Conservation (phyloP, 2,888 invertebrate genomes). For the Apotomis betuletana region DNA sequence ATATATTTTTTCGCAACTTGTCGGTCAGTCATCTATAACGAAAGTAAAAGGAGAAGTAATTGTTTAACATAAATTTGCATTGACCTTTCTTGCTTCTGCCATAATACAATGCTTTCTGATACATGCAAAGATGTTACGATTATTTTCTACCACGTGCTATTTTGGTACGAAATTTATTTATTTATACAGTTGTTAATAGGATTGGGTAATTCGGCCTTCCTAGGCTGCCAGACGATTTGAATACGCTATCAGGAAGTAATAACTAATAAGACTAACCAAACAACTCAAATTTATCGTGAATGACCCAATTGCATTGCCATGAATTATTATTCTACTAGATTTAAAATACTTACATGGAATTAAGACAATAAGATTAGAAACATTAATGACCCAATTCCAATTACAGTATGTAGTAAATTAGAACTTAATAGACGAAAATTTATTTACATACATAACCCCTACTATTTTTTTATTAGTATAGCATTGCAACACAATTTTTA, state of each 20-base stretch:
- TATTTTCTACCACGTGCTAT: constrained; percentile 13
- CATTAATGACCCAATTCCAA: too few relatives aligned
- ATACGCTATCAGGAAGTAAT: constrained; percentile 12
- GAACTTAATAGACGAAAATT: too few relatives aligned
- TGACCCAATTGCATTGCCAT: neutral
- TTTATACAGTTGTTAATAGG: neutral
- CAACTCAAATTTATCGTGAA: neutral
- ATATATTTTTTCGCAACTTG: neutral
- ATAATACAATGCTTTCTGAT: constrained; percentile 8
- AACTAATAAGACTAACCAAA: constrained; percentile 11
- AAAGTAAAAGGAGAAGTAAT: constrained; percentile 33
- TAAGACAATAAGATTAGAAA: too few relatives aligned
- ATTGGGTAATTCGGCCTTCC: constrained; percentile 20
- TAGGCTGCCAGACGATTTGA: constrained; percentile 4
- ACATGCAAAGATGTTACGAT: constrained; percentile 12
- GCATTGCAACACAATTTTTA: too few relatives aligned
- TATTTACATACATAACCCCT: too few relatives aligned
- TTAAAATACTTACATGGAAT: too few relatives aligned
- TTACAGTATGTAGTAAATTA: too few relatives aligned
- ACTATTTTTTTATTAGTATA: too few relatives aligned
- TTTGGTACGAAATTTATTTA: neutral
- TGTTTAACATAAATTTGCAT: constrained; percentile 29
- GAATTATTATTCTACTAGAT: neutral
- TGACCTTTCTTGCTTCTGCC: neutral
- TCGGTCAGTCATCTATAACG: constrained; percentile 24